phyloP scores from a whole-genome alignment of 2,888 invertebrate species.

The Andrena trimmerana region DNA sequence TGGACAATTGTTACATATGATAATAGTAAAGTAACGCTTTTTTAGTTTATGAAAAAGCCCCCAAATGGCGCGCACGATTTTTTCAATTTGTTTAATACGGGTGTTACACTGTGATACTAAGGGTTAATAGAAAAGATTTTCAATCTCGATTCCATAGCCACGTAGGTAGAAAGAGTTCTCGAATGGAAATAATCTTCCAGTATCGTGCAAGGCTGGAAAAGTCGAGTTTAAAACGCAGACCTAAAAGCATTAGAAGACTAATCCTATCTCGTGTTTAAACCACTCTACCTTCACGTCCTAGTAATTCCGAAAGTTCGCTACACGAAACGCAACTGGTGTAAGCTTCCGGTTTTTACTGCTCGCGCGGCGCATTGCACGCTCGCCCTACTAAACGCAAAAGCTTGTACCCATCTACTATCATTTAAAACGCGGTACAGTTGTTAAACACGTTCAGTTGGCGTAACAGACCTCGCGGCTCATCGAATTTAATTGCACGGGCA shows the following conservation, averaged over 20 bases:
- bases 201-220: background rate
- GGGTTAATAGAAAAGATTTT: background rate
- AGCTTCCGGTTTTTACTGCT: conserved; percentile 22
- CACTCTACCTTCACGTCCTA: conserved; percentile 14
- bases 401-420: conserved; percentile 27
- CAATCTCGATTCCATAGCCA: background rate
- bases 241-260: background rate
- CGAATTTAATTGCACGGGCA: conserved; percentile 27
- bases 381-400: conserved; percentile 31
- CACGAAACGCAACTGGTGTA: conserved; percentile 18
- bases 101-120: too few species aligned
- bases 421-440: conserved; percentile 28
- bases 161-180: background rate
- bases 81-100: too few species aligned
- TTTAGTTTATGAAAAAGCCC: too few species aligned
- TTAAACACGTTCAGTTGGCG: conserved; percentile 24
- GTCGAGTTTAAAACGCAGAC: background rate
- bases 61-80: too few species aligned
- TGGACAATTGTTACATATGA: too few species aligned
- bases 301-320: conserved; percentile 29
- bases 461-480: conserved; percentile 12
- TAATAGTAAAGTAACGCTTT: too few species aligned
- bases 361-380: background rate
- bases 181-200: background rate
- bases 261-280: background rate